phyloP scores from a whole-genome alignment of 2,888 invertebrate species.

The Cyclophora albipunctata region DNA sequence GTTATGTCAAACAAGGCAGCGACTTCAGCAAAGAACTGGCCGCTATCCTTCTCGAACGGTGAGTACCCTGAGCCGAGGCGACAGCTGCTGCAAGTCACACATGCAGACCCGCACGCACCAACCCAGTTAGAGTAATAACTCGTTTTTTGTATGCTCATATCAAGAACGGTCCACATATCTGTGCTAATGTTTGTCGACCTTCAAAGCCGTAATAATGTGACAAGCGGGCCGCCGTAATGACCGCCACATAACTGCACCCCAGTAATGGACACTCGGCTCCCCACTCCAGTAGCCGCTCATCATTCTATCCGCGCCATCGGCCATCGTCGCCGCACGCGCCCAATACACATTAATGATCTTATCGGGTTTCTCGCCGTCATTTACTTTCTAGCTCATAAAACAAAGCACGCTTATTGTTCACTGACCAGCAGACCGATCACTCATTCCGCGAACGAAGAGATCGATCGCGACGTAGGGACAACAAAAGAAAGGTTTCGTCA shows the following conservation, averaged over 20 bases:
- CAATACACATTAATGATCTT: conserved; percentile 36
- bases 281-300: conserved; percentile 2
- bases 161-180: conserved; percentile 6
- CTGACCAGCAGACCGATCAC: conserved; percentile 26
- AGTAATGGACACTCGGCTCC: conserved; percentile 2
- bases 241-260: conserved; percentile 20
- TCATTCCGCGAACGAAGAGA: conserved; percentile 20
- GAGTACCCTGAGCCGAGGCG: conserved; percentile 17
- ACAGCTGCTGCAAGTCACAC: too few relatives aligned
- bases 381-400: conserved; percentile 47
- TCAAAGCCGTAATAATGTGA: conserved; percentile 5
- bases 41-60: conserved; percentile 94
- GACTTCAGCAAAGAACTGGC: conserved; percentile 96
- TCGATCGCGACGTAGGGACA: conserved; percentile 19
- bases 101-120: background rate
- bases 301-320: conserved; percentile 17
- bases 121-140: background rate
- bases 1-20: conserved; percentile 94
- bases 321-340: conserved; percentile 24
- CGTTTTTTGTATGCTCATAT: background rate
- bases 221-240: conserved; percentile 6
- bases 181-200: conserved; percentile 17
- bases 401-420: conserved; percentile 49
- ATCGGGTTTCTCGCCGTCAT: conserved; percentile 40
- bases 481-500: conserved; percentile 30